These are phyloP conservation scores for Saccostrea echinata DNA, from an alignment of 1,140 invertebrate genomes.

Conservation along the genomic window DNA sequence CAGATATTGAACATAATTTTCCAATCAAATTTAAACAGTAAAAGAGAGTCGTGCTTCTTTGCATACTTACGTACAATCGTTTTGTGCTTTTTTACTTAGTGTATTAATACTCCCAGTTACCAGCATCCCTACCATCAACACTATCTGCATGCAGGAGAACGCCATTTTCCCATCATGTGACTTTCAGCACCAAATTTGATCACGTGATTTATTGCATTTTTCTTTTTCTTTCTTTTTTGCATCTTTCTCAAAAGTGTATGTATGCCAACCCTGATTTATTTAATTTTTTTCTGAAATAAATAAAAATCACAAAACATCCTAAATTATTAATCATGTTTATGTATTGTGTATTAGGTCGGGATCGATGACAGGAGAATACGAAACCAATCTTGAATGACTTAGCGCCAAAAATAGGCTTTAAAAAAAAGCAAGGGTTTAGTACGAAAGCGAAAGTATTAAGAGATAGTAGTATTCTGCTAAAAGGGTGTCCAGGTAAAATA, in stretches of 20 bases:
- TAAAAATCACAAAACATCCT: too few species aligned
- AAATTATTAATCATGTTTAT: too few species aligned
- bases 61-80: conserved; percentile 71
- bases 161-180: conserved; percentile 73
- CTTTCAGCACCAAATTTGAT: not conserved
- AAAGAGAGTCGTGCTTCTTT: too few species aligned
- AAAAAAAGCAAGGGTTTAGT: not conserved
- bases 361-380: not conserved
- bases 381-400: not conserved
- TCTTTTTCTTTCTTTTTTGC: too few species aligned
- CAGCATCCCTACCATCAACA: conserved; percentile 76
- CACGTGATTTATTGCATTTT: not conserved
- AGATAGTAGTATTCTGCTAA: too few species aligned
- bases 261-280: too few species aligned
- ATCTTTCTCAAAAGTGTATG: too few species aligned
- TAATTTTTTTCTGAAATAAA: too few species aligned
- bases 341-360: not conserved
- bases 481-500: too few species aligned
- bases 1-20: too few species aligned
- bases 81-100: conserved; percentile 76
- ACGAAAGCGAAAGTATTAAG: not conserved
- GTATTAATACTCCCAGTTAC: conserved; percentile 77
- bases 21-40: too few species aligned
- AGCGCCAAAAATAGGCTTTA: conserved; percentile 11
- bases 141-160: conserved; percentile 71